Evolutionary conservation across 2,888 invertebrate species (phyloP), one percentile per base, ranked within the genome.

Genomic region (Oasisia sp.): DNA sequence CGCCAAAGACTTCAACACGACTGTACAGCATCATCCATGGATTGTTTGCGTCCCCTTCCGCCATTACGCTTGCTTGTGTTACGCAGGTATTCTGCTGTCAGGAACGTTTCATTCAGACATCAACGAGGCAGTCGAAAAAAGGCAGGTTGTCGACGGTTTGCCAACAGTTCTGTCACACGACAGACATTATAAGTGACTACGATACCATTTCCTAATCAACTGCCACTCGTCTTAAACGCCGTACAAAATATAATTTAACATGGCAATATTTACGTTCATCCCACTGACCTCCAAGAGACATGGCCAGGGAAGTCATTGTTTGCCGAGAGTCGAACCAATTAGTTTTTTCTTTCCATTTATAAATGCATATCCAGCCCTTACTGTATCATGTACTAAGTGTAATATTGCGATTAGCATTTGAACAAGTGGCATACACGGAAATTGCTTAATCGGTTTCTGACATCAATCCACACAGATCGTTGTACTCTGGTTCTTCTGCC

Each of bases 1-100:
- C 74, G 74, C 74, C 74, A 74, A 27, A 74, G 14, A 74, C 74
- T 74, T 74, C 74, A 74, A n/a, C 74, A 19, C 74, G 19, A 74
- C 74, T n/a, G n/a, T 74, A 74, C 74, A 50, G 50, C 74, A 74
- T 74, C 74, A n/a, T 19, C n/a, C 74, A 74, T 74, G 74, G 74
- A 27, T 74, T 74, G 50, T 74, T 27, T 74, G 74, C 74, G 74
- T 27, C 27, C 27, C 19, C n/a, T 74, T 74, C 74, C 27, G n/a
- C 7, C 19, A n/a, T n/a, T 19, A 74, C 27, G 27, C 27, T 19
- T 74, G 4, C 27, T 74, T 74, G 7, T 74, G 19, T 74, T 74
- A 74, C 74, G 74, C 74, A 74, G 74, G 1, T 27, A 74, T 74
- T 19, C n/a, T 74, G 0, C 27, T 74, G 74, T 74, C 74, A 19